Evolutionary conservation across 2,797 vertebrate genomes (phyloP).

Genomic region (Intellagama lesueurii): DNA sequence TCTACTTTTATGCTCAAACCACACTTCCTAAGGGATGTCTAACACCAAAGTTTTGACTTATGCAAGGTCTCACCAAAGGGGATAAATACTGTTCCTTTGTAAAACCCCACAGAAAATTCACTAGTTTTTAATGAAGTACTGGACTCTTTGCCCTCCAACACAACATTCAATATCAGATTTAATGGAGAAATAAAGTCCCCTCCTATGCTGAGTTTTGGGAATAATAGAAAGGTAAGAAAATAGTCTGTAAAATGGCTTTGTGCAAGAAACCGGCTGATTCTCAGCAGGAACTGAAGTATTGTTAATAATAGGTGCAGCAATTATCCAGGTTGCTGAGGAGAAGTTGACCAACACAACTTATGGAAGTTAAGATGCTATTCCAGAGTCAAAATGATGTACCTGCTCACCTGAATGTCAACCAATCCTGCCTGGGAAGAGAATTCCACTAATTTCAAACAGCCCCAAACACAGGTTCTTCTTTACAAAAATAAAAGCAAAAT

Average conservation of each 20-base stretch:
- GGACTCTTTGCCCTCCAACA: conserved; percentile 35
- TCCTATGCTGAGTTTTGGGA: conserved; percentile 56
- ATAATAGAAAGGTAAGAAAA: conserved; percentile 43
- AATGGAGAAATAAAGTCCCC: conserved; percentile 45
- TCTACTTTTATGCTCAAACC: conserved; percentile 47
- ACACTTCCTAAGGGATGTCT: conserved; percentile 29
- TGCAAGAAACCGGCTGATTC: conserved; percentile 62
- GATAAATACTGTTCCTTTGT: conserved; percentile 11
- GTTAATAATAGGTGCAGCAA: conserved; percentile 63
- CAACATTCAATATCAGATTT: conserved; percentile 46
- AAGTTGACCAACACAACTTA: conserved; percentile 60
- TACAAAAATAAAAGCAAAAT: background rate
- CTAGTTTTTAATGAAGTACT: conserved; percentile 33
- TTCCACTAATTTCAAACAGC: conserved; percentile 30
- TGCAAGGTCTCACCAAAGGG: conserved; percentile 2
- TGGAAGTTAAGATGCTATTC: conserved; percentile 49
- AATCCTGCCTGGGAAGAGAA: conserved; percentile 17
- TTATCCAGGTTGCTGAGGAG: conserved; percentile 42
- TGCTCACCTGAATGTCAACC: conserved; percentile 43
- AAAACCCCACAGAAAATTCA: conserved; percentile 41
- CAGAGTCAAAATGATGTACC: conserved; percentile 44
- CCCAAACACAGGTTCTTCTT: conserved; percentile 26
- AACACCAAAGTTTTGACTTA: conserved; percentile 27
- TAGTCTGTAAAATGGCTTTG: conserved; percentile 59
- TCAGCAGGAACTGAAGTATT: conserved; percentile 46